phyloP scores from a whole-genome alignment of 2,888 invertebrate genomes.

The Priocnemis perturbator region DNA sequence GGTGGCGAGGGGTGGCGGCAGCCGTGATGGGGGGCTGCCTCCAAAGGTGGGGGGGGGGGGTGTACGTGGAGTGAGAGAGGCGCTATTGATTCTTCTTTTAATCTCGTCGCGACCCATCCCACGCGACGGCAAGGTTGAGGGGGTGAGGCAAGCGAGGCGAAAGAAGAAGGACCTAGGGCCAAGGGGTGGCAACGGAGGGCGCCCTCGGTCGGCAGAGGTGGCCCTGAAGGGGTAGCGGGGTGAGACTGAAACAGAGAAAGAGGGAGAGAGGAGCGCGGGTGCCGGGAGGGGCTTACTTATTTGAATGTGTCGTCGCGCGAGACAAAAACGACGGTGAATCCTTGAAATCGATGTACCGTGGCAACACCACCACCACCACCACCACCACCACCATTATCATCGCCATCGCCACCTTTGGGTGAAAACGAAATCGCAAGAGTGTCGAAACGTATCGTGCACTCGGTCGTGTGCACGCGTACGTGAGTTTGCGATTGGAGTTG shows the following conservation, averaged over 20 bases:
- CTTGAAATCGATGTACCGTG: constrained; percentile 68
- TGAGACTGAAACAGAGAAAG: constrained; percentile 43
- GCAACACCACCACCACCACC: constrained; percentile 31
- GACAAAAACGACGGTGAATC: constrained; percentile 69
- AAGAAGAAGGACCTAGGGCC: constrained; percentile 50
- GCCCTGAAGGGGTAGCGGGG: constrained; percentile 43
- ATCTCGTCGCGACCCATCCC: constrained; percentile 73
- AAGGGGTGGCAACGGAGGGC: constrained; percentile 9
- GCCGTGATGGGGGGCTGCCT: constrained; percentile 25
- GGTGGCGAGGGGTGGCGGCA: constrained; percentile 46
- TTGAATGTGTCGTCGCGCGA: constrained; percentile 73
- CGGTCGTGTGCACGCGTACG: neutral
- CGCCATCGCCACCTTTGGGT: constrained; percentile 14
- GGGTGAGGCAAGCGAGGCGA: constrained; percentile 54
- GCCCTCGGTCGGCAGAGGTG: constrained; percentile 15
- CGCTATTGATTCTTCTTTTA: constrained; percentile 75
- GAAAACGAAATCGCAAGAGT: constrained; percentile 4
- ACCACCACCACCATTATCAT: constrained; percentile 23
- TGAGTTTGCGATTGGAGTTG: neutral
- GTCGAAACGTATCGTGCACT: constrained; percentile 11
- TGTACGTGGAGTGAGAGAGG: constrained; percentile 59
- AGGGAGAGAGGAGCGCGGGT: constrained; percentile 41
- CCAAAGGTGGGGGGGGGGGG: constrained; percentile 47
- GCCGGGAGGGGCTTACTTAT: constrained; percentile 67
- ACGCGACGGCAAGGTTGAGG: constrained; percentile 34